phyloP scores from a whole-genome alignment of 2,888 invertebrate genomes.

The Pachliopta kotzebuea region DNA sequence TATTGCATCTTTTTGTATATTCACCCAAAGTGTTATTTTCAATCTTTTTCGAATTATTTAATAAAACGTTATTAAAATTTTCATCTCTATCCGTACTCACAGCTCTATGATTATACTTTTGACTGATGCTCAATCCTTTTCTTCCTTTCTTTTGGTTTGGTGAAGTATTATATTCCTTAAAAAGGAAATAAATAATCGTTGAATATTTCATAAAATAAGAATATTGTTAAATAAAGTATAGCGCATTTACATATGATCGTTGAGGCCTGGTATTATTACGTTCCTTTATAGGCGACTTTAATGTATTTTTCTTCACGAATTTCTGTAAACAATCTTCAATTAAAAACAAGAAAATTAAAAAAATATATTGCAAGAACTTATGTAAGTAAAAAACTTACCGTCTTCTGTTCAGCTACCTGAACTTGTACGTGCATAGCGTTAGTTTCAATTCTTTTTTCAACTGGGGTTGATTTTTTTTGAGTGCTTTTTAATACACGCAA shows the following conservation, averaged over 20 bases:
- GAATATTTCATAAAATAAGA: neutral
- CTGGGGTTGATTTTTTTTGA: constrained; percentile 5
- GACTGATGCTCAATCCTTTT: constrained; percentile 7
- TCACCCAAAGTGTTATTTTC: constrained; percentile 3
- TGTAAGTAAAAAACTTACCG: constrained; percentile 2
- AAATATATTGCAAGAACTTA: too few relatives aligned
- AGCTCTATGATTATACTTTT: constrained; percentile 19
- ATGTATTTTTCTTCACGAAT: constrained; percentile 55
- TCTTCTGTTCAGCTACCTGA: constrained; percentile 5
- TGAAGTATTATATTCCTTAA: constrained; percentile 10
- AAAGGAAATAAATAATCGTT: neutral
- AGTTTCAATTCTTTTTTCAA: constrained; percentile 2
- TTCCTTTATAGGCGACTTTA: constrained; percentile 54
- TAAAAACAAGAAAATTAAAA: neutral
- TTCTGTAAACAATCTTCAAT: constrained; percentile 36
- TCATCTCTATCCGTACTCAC: constrained; percentile 19
- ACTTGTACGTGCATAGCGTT: constrained; percentile 8
- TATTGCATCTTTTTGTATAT: constrained; percentile 9
- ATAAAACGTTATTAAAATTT: constrained; percentile 4
- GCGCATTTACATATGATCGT: constrained; percentile 48
- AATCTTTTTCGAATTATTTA: neutral
- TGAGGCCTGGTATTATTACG: constrained; percentile 53
- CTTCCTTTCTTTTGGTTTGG: constrained; percentile 12
- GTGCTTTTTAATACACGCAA: neutral
- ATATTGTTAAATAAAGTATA: neutral